Percentiles rank a stretch among this genome's conserved stretches.
These are phyloP conservation scores for Beris morrisii DNA, from an alignment of 2,888 invertebrate genomes.

Conservation along the genomic window DNA sequence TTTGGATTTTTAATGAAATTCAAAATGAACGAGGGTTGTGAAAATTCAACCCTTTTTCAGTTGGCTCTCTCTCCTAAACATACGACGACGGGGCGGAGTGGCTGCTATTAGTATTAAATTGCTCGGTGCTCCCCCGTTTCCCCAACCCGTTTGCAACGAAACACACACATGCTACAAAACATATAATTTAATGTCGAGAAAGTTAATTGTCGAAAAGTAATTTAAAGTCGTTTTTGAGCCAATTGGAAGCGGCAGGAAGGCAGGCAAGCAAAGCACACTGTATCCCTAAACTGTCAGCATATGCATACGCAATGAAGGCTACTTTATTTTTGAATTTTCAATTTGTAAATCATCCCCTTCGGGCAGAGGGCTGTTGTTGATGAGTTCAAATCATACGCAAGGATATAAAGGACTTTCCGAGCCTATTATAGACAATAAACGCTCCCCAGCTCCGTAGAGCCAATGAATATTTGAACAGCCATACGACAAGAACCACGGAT, in stretches of 20 bases:
- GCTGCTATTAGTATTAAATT: neutral
- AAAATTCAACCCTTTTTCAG: constrained; percentile 9
- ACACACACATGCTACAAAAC: constrained; percentile 25
- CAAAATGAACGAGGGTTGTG: constrained; percentile 24
- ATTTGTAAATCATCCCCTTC: constrained; percentile 5
- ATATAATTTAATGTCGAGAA: constrained; percentile 32
- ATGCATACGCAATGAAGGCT: constrained; percentile 13
- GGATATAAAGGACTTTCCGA: neutral
- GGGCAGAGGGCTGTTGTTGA: neutral
- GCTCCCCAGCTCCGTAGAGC: no score
- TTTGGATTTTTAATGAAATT: constrained; percentile 34
- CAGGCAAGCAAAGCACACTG: no score
- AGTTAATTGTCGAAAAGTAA: constrained; percentile 33
- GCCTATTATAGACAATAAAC: no score
- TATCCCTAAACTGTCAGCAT: constrained; percentile 18
- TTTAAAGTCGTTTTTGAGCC: constrained; percentile 27
- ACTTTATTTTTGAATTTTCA: constrained; percentile 14
- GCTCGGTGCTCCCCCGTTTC: neutral
- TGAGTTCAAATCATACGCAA: no score
- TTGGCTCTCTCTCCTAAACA: neutral
- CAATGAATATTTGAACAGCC: no score
- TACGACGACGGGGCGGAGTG: constrained; percentile 10
- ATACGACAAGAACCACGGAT: neutral
- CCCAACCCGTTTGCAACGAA: no score
- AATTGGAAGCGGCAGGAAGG: neutral